These are phyloP conservation scores for Thoracochromis brauschi DNA, from an alignment of 2,113 vertebrate species.

Conservation along the genomic window DNA sequence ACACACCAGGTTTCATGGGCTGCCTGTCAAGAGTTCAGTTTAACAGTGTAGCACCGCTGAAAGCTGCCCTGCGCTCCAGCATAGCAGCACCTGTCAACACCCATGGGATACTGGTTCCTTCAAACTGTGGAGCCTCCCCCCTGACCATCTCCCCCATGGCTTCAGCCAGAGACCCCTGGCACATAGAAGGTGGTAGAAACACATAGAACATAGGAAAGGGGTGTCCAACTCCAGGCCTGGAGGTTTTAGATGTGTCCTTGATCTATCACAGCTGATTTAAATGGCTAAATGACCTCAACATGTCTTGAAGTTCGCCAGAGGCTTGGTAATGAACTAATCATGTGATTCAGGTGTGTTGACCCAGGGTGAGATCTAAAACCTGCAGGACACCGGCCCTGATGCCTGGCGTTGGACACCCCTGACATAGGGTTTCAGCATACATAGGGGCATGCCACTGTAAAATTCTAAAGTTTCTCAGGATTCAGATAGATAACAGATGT, in stretches of 20 bases:
- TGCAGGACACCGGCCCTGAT: not conserved
- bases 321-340: rapidly evolving
- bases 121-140: conserved; percentile 92
- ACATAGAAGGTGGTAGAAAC: conserved; percentile 81
- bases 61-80: conserved; percentile 81
- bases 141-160: conserved; percentile 89
- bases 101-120: conserved; percentile 89
- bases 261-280: not conserved
- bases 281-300: not conserved
- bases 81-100: conserved; percentile 76
- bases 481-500: not conserved
- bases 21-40: conserved; percentile 90
- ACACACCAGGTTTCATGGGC: conserved; percentile 90
- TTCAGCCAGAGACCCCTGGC: conserved; percentile 86
- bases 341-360: not conserved
- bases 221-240: not conserved
- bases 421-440: not conserved
- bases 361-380: not conserved
- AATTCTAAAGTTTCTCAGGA: rapidly evolving
- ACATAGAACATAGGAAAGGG: not conserved
- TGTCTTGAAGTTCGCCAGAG: not conserved
- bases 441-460: not conserved
- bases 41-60: conserved; percentile 86
- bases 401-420: not conserved
- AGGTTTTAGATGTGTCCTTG: not conserved